phyloP scores from a whole-genome alignment of 2,113 vertebrate species.

The Microcebus tavaratra region DNA sequence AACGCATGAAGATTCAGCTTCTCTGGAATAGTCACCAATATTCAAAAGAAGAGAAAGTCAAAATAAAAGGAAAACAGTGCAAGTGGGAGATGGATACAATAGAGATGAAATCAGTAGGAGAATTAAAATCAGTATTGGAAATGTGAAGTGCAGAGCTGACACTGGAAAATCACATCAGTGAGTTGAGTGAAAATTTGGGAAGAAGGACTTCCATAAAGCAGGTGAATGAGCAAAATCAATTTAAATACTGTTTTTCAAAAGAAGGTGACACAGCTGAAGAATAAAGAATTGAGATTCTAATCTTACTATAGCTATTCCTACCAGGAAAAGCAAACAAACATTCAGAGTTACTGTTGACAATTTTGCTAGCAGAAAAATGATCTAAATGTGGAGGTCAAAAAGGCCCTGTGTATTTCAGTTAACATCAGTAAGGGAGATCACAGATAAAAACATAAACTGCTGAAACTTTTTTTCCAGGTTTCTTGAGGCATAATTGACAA shows the following conservation, averaged over 20 bases:
- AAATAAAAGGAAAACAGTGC: background rate
- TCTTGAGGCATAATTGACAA: background rate
- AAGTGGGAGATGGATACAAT: background rate
- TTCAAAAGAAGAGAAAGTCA: background rate
- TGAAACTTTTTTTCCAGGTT: background rate
- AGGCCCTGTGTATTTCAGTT: background rate
- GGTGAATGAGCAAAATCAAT: background rate
- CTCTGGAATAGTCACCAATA: background rate
- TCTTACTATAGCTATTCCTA: background rate
- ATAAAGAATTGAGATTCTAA: background rate
- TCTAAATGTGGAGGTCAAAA: background rate
- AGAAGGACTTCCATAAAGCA: background rate
- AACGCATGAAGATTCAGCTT: background rate
- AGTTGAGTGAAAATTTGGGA: background rate
- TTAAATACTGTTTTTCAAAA: background rate
- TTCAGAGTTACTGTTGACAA: background rate
- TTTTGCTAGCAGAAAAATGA: background rate
- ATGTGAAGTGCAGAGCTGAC: background rate
- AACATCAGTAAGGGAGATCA: background rate
- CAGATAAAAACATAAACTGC: background rate
- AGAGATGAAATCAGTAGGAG: background rate
- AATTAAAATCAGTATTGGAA: background rate
- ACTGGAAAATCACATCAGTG: background rate
- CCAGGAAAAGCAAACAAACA: background rate
- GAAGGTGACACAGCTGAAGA: background rate